phyloP scores from a whole-genome alignment of 2,888 invertebrate genomes.

The Catonia carolina region DNA sequence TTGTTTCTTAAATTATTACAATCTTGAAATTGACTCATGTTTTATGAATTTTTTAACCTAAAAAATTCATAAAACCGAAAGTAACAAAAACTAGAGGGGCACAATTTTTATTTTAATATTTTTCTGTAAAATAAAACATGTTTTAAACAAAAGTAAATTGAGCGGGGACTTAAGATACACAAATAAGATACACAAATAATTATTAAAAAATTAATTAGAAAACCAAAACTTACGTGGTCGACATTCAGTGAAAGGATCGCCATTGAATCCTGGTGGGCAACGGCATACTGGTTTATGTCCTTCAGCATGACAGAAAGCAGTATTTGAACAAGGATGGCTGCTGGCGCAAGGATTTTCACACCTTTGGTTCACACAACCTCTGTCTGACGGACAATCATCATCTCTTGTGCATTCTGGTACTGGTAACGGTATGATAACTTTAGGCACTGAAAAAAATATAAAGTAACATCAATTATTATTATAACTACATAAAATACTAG shows the following conservation, averaged over 20 bases:
- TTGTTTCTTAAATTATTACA: too few relatives aligned
- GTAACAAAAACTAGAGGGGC: too few relatives aligned
- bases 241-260: constrained; percentile 65
- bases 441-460: constrained; percentile 34
- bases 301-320: constrained; percentile 76
- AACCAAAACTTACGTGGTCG: constrained; percentile 69
- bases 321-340: constrained; percentile 63
- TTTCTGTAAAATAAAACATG: too few relatives aligned
- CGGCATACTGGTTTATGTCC: constrained; percentile 68
- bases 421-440: constrained; percentile 40
- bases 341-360: constrained; percentile 72
- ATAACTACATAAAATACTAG: constrained; percentile 4
- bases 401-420: constrained; percentile 67
- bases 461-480: constrained; percentile 13
- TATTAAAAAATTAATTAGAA: too few relatives aligned
- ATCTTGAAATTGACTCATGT: too few relatives aligned
- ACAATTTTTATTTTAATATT: too few relatives aligned
- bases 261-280: constrained; percentile 71
- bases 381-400: constrained; percentile 68
- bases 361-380: constrained; percentile 65
- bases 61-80: too few relatives aligned
- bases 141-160: too few relatives aligned
- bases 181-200: too few relatives aligned
- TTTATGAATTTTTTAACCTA: too few relatives aligned
- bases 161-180: too few relatives aligned